These are phyloP conservation scores for Acrobasis repandana DNA, from an alignment of 2,888 invertebrate genomes.

Conservation along the genomic window DNA sequence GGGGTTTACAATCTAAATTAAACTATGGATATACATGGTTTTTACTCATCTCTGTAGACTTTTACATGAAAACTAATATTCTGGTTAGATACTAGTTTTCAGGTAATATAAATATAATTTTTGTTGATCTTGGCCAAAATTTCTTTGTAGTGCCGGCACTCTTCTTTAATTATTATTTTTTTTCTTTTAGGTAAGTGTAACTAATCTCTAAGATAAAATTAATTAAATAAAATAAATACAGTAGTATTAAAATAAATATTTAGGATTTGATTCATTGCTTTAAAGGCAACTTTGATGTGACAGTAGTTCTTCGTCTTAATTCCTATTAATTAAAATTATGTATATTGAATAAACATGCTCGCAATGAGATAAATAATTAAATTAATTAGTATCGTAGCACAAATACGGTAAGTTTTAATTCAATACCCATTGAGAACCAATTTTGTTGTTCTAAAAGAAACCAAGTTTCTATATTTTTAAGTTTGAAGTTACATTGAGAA, in stretches of 20 bases:
- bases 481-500: conserved; percentile 67
- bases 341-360: conserved; percentile 67
- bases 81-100: no score
- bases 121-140: no score
- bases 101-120: no score
- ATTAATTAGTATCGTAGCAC: conserved; percentile 76
- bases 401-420: conserved; percentile 80
- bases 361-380: conserved; percentile 76
- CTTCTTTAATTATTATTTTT: no score
- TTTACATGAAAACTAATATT: no score
- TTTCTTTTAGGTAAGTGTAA: no score
- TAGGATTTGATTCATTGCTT: background rate
- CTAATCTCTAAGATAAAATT: background rate
- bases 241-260: background rate
- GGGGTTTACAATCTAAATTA: no score
- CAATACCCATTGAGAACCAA: conserved; percentile 69
- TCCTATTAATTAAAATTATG: conserved; percentile 54
- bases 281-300: conserved; percentile 8
- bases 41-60: no score
- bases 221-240: no score
- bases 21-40: no score
- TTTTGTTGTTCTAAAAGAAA: conserved; percentile 61
- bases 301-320: conserved; percentile 26
- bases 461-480: conserved; percentile 59
- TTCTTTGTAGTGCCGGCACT: no score